These are phyloP conservation scores for Ceratothoa steindachneri DNA, from an alignment of 2,888 invertebrate species.

Conservation along the genomic window DNA sequence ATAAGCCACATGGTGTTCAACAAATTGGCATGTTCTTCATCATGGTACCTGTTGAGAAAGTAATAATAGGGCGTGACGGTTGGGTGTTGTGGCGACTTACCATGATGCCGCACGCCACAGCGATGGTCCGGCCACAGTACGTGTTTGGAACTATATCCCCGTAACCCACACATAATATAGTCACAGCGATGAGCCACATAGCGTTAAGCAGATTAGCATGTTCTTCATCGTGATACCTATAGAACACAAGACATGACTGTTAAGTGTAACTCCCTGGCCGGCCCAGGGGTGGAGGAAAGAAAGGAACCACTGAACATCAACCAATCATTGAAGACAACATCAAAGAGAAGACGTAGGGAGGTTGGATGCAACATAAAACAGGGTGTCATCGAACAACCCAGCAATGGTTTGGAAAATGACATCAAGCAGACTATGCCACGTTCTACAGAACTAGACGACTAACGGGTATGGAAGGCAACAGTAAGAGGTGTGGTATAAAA, in stretches of 20 bases:
- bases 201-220: constrained; percentile 98
- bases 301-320: constrained; percentile 39
- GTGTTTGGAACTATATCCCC: constrained; percentile 99
- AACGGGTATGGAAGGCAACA: constrained; percentile 23
- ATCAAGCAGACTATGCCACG: constrained; percentile 45
- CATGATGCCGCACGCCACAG: constrained; percentile 99
- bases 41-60: constrained; percentile 76
- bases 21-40: constrained; percentile 96
- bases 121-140: constrained; percentile 98
- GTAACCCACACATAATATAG: constrained; percentile 99
- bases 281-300: constrained; percentile 26
- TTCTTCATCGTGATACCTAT: constrained; percentile 95
- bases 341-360: constrained; percentile 32
- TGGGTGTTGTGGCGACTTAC: constrained; percentile 65
- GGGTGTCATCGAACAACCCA: not conserved
- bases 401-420: constrained; percentile 29
- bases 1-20: constrained; percentile 99
- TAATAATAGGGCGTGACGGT: constrained; percentile 5
- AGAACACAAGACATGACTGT: constrained; percentile 49
- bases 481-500: constrained; percentile 13
- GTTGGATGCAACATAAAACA: constrained; percentile 21
- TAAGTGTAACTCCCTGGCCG: constrained; percentile 44
- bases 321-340: constrained; percentile 46
- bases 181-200: constrained; percentile 99
- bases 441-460: constrained; percentile 45